Evolutionary conservation across 1,140 invertebrate genomes (phyloP).

Genomic region (Spodoptera frugiperda): DNA sequence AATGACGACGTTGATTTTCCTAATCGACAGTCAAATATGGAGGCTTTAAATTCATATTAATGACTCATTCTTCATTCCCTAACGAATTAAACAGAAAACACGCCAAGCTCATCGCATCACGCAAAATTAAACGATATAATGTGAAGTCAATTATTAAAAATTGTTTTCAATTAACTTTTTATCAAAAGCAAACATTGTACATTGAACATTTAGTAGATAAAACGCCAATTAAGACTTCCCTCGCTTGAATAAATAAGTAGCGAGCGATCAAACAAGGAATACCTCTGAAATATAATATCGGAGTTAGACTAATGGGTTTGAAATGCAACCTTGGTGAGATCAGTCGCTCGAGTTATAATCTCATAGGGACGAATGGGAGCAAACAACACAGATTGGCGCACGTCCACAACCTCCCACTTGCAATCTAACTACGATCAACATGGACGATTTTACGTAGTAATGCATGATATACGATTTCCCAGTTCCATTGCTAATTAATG

Average conservation of each 20-base stretch:
- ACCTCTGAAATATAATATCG: slow-evolving; percentile 34
- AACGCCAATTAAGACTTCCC: not conserved
- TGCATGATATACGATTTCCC: slow-evolving; percentile 40
- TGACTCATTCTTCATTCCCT: not conserved
- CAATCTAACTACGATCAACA: slow-evolving; percentile 37
- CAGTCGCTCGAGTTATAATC: slow-evolving; percentile 52
- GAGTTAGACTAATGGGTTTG: slow-evolving; percentile 35
- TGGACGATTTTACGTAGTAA: slow-evolving; percentile 37
- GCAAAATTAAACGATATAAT: not conserved
- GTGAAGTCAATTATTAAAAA: slow-evolving; percentile 10
- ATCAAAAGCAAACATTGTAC: not conserved
- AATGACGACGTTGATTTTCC: slow-evolving; percentile 7
- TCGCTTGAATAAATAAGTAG: not conserved
- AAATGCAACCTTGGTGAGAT: slow-evolving; percentile 30
- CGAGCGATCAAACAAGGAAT: not conserved
- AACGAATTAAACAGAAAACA: slow-evolving; percentile 18
- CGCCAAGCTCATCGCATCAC: slow-evolving; percentile 19
- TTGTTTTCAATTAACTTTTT: not conserved
- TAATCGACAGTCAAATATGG: slow-evolving; percentile 15
- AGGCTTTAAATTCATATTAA: not conserved
- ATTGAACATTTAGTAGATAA: not conserved
- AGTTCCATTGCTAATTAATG: slow-evolving; percentile 50
- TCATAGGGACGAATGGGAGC: slow-evolving; percentile 42
- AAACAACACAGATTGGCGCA: slow-evolving; percentile 52
- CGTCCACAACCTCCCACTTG: slow-evolving; percentile 44